Percentiles rank a stretch among this genome's conserved stretches.
These are phyloP conservation scores for Nephrotoma guestfalica DNA, from an alignment of 2,888 invertebrate genomes.

Conservation along the genomic window DNA sequence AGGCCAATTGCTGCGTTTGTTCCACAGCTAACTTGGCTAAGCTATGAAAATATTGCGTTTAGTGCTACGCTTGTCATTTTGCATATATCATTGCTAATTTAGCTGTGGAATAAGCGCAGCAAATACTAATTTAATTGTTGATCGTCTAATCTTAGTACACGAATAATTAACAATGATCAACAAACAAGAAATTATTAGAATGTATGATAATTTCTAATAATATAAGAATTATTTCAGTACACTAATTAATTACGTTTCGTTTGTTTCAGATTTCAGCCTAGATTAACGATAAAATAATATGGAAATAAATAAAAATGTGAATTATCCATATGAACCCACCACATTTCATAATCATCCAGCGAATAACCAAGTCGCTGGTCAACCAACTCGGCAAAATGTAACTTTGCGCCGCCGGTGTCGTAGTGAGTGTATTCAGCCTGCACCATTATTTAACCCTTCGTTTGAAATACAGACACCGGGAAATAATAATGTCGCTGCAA, in stretches of 20 bases:
- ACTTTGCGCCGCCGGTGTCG: conserved; percentile 6
- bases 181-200: neutral
- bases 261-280: neutral
- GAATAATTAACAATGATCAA: neutral
- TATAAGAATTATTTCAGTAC: neutral
- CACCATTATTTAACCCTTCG: neutral
- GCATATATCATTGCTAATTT: too few species aligned
- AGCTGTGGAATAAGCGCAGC: too few species aligned
- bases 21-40: too few species aligned
- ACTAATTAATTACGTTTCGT: neutral
- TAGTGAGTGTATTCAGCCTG: conserved; percentile 6
- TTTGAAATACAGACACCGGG: neutral
- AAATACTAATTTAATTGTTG: neutral
- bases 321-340: neutral
- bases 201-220: too few species aligned
- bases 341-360: neutral
- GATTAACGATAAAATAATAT: neutral
- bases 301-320: neutral
- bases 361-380: neutral
- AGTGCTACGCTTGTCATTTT: too few species aligned
- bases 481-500: neutral
- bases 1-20: too few species aligned
- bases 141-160: neutral
- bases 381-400: conserved; percentile 1
- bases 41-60: too few species aligned